A percentile compares a stretch with the other conserved stretches of the same genome.
Conservation (phyloP, 1,140 invertebrate species). For the Sycophila sp. region DNA sequence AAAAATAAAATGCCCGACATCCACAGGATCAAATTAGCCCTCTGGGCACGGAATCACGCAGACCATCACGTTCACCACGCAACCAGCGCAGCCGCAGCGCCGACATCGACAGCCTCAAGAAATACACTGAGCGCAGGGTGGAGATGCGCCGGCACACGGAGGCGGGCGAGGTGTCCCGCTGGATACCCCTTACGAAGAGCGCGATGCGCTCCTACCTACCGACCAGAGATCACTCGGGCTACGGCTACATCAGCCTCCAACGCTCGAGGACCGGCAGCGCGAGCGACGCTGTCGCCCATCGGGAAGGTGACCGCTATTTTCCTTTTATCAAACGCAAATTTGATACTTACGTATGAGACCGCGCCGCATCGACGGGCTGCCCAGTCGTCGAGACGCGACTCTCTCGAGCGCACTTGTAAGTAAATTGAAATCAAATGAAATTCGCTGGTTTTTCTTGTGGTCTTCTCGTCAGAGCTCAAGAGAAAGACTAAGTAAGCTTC, state of each 20-base stretch:
- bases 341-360: no score
- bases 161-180: constrained; percentile 40
- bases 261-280: neutral
- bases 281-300: neutral
- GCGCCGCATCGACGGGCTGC: no score
- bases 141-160: constrained; percentile 55
- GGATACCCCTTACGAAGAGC: constrained; percentile 46
- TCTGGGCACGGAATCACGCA: constrained; percentile 48
- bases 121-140: constrained; percentile 53
- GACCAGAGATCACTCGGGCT: constrained; percentile 30
- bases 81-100: constrained; percentile 56
- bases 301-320: neutral
- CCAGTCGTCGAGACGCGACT: no score
- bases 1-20: no score
- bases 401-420: no score
- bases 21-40: constrained; percentile 53
- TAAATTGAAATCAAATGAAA: no score
- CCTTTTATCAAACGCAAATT: neutral
- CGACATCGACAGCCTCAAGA: constrained; percentile 56
- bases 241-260: neutral
- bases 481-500: no score
- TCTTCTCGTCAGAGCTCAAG: no score
- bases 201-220: constrained; percentile 12
- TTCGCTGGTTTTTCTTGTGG: no score
- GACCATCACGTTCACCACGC: constrained; percentile 55